Conservation (phyloP, 2,797 vertebrate species). For the Pelobates cultripes region DNA sequence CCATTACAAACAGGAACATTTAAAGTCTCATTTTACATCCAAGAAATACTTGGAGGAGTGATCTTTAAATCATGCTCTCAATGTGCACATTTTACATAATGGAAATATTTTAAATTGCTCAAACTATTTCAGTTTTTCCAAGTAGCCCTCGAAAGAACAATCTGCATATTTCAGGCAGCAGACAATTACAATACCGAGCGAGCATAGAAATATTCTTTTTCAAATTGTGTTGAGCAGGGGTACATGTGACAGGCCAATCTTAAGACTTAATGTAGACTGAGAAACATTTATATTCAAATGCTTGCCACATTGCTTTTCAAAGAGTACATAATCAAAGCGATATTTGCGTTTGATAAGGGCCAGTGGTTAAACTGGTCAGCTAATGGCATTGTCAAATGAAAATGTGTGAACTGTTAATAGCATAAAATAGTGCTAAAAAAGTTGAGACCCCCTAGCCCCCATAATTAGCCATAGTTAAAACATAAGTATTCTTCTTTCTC, state of each 20-base stretch:
- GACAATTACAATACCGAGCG: constrained; percentile 43
- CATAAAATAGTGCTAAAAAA: too few species aligned
- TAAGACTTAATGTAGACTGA: constrained; percentile 38
- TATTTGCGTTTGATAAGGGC: constrained; percentile 62
- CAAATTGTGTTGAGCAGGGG: constrained; percentile 15
- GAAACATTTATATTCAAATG: constrained; percentile 45
- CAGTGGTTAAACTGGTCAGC: constrained; percentile 61
- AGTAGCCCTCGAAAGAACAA: constrained; percentile 39
- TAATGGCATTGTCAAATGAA: constrained; percentile 58
- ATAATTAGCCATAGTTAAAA: too few species aligned
- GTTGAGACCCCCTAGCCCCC: too few species aligned
- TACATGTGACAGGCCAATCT: constrained; percentile 27
- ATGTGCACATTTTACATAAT: constrained; percentile 37
- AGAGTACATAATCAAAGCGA: constrained; percentile 55
- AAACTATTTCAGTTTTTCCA: constrained; percentile 36
- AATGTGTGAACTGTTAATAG: constrained; percentile 46
- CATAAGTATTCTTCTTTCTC: too few species aligned
- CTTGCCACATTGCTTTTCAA: constrained; percentile 62
- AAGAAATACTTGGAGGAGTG: constrained; percentile 16
- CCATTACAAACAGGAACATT: constrained; percentile 24
- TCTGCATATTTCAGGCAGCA: constrained; percentile 37
- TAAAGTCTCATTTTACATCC: constrained; percentile 36
- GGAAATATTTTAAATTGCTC: constrained; percentile 34
- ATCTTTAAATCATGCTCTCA: constrained; percentile 31
- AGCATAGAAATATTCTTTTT: constrained; percentile 34